These are phyloP conservation scores for Chaetops frenatus DNA, from an alignment of 2,113 vertebrate species.

Conservation along the genomic window DNA sequence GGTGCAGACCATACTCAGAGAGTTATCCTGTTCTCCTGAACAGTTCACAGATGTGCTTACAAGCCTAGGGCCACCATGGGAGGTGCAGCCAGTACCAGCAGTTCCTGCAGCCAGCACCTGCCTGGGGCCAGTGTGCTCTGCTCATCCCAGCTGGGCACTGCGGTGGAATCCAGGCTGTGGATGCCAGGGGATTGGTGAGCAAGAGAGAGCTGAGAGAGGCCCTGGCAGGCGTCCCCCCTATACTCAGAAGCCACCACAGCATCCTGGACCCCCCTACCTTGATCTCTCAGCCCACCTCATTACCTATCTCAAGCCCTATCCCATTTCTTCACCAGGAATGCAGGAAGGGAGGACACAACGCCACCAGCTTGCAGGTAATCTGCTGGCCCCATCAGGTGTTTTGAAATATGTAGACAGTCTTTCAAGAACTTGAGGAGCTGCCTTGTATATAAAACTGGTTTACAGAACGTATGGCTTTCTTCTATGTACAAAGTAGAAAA, in stretches of 20 bases:
- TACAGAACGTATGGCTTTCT: neutral
- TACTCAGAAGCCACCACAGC: neutral
- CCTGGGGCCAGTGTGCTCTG: rapidly evolving
- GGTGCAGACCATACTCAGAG: neutral
- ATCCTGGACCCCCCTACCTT: neutral
- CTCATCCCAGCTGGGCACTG: neutral
- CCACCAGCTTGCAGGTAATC: neutral
- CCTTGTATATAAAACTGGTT: neutral
- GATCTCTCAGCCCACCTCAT: neutral
- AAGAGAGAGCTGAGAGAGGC: neutral
- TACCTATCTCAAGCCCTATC: too few relatives aligned
- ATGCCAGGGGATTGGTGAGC: neutral
- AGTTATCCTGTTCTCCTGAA: neutral
- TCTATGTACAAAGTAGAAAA: neutral
- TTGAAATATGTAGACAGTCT: neutral
- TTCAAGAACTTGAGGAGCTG: neutral
- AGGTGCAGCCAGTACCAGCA: neutral
- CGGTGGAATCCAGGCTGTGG: rapidly evolving
- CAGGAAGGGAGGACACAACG: neutral
- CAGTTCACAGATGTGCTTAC: neutral
- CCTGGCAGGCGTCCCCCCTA: rapidly evolving
- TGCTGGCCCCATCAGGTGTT: neutral
- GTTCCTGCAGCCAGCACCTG: rapidly evolving
- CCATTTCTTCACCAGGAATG: neutral
- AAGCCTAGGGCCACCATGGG: neutral